A percentile compares a stretch with the other conserved stretches of the same genome.
phyloP scores from a whole-genome alignment of 2,797 vertebrate species.

The Coilia nasus region DNA sequence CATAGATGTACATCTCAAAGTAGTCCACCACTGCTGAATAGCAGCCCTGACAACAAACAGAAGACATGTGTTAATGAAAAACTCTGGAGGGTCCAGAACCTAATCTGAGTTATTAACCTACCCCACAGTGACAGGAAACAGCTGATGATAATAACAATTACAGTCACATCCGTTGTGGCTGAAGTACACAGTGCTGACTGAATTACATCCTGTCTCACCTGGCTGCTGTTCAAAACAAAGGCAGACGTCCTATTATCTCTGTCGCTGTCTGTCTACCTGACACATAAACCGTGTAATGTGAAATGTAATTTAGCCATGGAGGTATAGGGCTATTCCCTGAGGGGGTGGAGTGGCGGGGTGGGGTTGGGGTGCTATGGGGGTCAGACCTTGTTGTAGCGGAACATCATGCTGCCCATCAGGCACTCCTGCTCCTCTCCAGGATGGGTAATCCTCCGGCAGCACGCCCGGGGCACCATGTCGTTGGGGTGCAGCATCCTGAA shows the following conservation, averaged over 20 bases:
- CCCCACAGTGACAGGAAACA: background rate
- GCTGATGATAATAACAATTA: background rate
- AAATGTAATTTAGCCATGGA: background rate
- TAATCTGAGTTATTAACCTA: background rate
- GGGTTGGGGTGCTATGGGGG: background rate
- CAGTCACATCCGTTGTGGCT: background rate
- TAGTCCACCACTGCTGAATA: slow-evolving; percentile 91
- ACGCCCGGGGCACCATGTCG: slow-evolving; percentile 80
- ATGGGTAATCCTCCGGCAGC: slow-evolving; percentile 82
- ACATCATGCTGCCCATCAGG: slow-evolving; percentile 79
- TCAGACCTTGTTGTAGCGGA: slow-evolving; percentile 89
- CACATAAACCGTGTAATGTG: background rate
- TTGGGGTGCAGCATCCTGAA: slow-evolving; percentile 71
- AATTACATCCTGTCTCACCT: background rate
- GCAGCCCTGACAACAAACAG: slow-evolving; percentile 79
- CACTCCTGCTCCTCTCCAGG: slow-evolving; percentile 80
- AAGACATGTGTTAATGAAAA: background rate
- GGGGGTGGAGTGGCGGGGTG: no score
- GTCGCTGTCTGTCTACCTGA: background rate
- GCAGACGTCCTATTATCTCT: background rate
- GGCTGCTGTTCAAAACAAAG: background rate
- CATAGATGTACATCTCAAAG: slow-evolving; percentile 93
- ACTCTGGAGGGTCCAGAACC: background rate
- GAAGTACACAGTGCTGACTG: background rate
- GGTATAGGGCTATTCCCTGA: no score